Percentiles rank a stretch among this genome's conserved stretches.
Evolutionary conservation across 1,140 invertebrate genomes (phyloP).

Genomic region (Tetragnatha versicolor): DNA sequence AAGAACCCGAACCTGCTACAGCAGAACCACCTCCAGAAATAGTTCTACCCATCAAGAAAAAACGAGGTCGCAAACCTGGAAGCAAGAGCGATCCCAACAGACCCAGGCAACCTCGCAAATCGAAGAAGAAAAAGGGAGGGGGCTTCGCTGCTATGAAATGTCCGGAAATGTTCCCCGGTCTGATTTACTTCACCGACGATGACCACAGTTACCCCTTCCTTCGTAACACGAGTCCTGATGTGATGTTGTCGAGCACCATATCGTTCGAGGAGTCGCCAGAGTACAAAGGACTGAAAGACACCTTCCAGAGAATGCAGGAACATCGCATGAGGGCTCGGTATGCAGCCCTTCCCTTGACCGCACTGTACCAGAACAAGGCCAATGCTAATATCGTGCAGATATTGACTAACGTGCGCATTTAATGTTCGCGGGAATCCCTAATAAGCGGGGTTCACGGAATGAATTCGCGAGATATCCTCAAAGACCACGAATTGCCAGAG

Average conservation of each 20-base stretch:
- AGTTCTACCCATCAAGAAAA: slow-evolving; percentile 11
- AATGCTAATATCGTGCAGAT: too few relatives aligned
- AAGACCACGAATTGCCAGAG: too few relatives aligned
- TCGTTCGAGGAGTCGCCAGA: slow-evolving; percentile 32
- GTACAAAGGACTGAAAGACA: slow-evolving; percentile 29
- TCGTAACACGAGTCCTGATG: slow-evolving; percentile 25
- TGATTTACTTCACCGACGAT: slow-evolving; percentile 32
- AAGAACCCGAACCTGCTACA: neutral
- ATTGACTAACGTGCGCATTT: too few relatives aligned
- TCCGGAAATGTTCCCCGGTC: slow-evolving; percentile 12
- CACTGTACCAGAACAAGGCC: neutral
- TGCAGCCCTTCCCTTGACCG: neutral
- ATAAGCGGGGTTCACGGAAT: too few relatives aligned
- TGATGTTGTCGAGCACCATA: slow-evolving; percentile 35
- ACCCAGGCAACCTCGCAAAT: neutral
- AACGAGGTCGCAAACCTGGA: slow-evolving; percentile 32
- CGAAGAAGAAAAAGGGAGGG: neutral
- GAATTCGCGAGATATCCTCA: too few relatives aligned
- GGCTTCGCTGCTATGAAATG: slow-evolving; percentile 2
- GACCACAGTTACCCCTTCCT: slow-evolving; percentile 16
- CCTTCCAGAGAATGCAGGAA: neutral
- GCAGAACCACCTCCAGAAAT: neutral
- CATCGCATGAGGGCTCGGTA: neutral
- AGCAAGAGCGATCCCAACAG: slow-evolving; percentile 10
- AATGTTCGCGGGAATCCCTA: too few relatives aligned